Percentiles rank a stretch among this genome's conserved stretches.
phyloP scores from a whole-genome alignment of 2,888 invertebrate species.

The Idaea straminata region DNA sequence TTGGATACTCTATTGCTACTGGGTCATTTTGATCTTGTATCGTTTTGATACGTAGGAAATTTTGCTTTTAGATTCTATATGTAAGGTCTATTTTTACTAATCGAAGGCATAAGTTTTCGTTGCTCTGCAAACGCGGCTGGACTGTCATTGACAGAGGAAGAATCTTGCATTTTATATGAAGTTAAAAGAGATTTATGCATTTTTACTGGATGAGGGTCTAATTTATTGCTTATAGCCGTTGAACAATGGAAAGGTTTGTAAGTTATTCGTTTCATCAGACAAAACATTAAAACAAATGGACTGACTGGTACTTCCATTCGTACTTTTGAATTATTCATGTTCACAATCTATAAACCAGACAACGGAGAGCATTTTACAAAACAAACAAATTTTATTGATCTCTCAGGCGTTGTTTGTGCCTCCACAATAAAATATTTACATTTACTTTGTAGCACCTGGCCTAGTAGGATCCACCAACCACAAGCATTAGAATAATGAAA shows the following conservation, averaged over 20 bases:
- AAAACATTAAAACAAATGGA: constrained; percentile 73
- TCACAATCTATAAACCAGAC: constrained; percentile 76
- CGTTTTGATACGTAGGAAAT: no score
- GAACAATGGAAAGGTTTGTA: constrained; percentile 28
- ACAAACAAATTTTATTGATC: constrained; percentile 81
- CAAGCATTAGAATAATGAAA: constrained; percentile 75
- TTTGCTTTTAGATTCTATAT: not conserved
- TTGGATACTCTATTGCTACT: no score
- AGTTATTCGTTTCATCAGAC: constrained; percentile 63
- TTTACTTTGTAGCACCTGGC: constrained; percentile 75
- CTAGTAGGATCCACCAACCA: constrained; percentile 56
- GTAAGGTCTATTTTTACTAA: not conserved
- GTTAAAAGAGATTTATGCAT: not conserved
- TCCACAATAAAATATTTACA: constrained; percentile 78
- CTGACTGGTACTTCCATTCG: constrained; percentile 61
- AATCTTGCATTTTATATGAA: not conserved
- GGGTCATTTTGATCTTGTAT: no score
- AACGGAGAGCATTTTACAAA: constrained; percentile 75
- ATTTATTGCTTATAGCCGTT: constrained; percentile 16
- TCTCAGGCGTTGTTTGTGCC: constrained; percentile 75
- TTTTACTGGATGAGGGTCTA: not conserved
- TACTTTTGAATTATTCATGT: constrained; percentile 75
- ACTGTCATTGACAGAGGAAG: not conserved
- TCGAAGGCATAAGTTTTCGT: not conserved
- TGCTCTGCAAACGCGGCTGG: not conserved